Evolutionary conservation across 2,113 vertebrate species (phyloP).

Genomic region (Pluvialis apricaria): DNA sequence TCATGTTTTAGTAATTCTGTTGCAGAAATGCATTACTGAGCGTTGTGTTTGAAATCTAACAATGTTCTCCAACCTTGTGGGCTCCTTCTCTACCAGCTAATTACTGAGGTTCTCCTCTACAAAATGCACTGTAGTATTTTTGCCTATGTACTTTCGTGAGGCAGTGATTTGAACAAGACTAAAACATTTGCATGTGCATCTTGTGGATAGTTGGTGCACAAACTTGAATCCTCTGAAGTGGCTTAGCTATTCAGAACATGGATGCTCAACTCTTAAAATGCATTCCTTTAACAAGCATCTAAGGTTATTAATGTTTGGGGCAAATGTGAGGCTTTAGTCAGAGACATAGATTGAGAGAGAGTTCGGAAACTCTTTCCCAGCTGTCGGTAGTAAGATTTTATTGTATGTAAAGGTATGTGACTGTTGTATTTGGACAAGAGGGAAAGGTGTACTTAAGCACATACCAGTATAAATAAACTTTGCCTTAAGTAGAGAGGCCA

Average conservation of each 20-base stretch:
- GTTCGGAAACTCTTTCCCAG: not conserved
- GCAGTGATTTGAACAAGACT: not conserved
- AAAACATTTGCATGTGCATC: rapidly evolving
- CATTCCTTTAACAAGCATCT: not conserved
- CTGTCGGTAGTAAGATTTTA: not conserved
- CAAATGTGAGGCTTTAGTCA: not conserved
- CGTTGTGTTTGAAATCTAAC: not conserved
- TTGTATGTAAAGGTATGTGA: not conserved
- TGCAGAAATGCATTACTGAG: rapidly evolving
- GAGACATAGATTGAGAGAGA: not conserved
- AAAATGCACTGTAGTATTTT: not conserved
- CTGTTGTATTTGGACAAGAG: not conserved
- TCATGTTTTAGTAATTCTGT: rapidly evolving
- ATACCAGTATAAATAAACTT: not conserved
- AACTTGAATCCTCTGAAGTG: not conserved
- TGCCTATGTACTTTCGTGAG: not conserved
- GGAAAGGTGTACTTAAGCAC: not conserved
- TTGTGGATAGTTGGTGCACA: not conserved
- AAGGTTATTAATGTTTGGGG: not conserved
- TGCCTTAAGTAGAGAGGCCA: not conserved
- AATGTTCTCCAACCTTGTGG: not conserved
- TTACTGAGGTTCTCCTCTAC: not conserved
- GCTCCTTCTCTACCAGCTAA: not conserved
- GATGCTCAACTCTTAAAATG: not conserved
- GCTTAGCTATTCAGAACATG: rapidly evolving